Percentiles rank a stretch among this genome's conserved stretches.
Evolutionary conservation across 2,888 invertebrate species (phyloP).

Genomic region (Synergus gifuensis): DNA sequence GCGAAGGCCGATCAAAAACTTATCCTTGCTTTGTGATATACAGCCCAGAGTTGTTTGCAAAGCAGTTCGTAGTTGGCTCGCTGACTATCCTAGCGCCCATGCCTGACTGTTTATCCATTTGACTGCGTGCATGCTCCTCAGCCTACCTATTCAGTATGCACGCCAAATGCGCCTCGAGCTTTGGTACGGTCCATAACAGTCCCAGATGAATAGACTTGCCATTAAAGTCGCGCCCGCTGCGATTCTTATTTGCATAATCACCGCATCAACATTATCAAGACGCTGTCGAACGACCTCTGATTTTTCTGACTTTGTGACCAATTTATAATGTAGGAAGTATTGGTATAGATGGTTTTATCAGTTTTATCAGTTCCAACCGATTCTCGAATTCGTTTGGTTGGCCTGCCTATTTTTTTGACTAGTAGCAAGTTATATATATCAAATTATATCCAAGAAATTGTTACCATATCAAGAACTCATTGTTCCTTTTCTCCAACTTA

Average conservation of each 20-base stretch:
- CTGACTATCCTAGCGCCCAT: slow-evolving; percentile 55
- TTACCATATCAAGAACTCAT: neutral
- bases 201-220: slow-evolving; percentile 45
- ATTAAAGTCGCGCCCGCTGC: slow-evolving; percentile 74
- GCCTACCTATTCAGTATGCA: slow-evolving; percentile 50
- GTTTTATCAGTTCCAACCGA: too few relatives aligned
- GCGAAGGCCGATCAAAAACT: slow-evolving; percentile 73
- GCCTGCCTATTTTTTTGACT: too few relatives aligned
- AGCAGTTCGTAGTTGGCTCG: slow-evolving; percentile 54
- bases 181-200: neutral
- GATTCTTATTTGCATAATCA: slow-evolving; percentile 73
- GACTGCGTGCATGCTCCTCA: slow-evolving; percentile 58
- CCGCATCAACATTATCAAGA: slow-evolving; percentile 66
- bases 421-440: too few relatives aligned
- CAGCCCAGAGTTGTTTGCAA: slow-evolving; percentile 65
- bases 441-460: too few relatives aligned
- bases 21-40: slow-evolving; percentile 72
- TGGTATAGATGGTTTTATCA: neutral
- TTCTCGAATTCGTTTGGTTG: too few relatives aligned
- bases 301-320: neutral
- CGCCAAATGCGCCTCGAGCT: slow-evolving; percentile 44
- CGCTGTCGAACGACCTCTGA: neutral
- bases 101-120: slow-evolving; percentile 56
- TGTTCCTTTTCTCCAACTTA: neutral
- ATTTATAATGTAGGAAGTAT: neutral